Evolutionary conservation across 1,140 invertebrate species (phyloP).

Genomic region (Eulimnadia texana): DNA sequence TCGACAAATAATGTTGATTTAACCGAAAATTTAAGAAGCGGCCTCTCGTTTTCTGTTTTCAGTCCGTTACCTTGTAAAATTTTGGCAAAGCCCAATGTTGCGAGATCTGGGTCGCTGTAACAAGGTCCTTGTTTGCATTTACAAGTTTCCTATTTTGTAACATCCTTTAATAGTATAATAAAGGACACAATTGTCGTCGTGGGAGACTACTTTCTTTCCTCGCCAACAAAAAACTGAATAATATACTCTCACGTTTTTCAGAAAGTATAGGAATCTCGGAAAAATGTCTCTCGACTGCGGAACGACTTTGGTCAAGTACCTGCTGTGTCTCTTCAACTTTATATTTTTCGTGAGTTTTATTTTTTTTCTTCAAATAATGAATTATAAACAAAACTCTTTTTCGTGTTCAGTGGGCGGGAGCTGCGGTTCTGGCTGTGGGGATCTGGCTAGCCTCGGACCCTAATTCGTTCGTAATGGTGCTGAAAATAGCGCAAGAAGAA

Average conservation of each 20-base stretch:
- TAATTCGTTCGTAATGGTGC: conserved; percentile 45
- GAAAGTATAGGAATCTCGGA: background rate
- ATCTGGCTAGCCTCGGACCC: conserved; percentile 59
- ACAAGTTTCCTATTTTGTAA: background rate
- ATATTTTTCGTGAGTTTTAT: conserved; percentile 52
- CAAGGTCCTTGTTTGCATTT: background rate
- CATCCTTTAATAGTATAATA: background rate
- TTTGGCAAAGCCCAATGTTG: background rate
- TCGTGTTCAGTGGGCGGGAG: conserved; percentile 48
- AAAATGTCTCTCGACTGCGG: conserved; percentile 17
- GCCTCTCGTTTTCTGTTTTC: background rate
- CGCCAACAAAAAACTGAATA: too few species aligned
- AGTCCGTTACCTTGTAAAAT: background rate
- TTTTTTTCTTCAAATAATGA: background rate
- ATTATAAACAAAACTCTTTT: background rate
- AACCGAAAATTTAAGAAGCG: too few species aligned
- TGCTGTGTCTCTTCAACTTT: conserved; percentile 60
- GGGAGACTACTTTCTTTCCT: too few species aligned
- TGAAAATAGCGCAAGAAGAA: conserved; percentile 38
- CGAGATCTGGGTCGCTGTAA: background rate
- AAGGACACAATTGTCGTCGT: too few species aligned
- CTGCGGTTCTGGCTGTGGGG: conserved; percentile 52
- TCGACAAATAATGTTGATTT: too few species aligned
- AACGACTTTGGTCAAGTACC: conserved; percentile 43
- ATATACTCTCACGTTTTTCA: too few species aligned